Conservation (phyloP, 1,140 invertebrate species). For the Zaprionus ornatus region DNA sequence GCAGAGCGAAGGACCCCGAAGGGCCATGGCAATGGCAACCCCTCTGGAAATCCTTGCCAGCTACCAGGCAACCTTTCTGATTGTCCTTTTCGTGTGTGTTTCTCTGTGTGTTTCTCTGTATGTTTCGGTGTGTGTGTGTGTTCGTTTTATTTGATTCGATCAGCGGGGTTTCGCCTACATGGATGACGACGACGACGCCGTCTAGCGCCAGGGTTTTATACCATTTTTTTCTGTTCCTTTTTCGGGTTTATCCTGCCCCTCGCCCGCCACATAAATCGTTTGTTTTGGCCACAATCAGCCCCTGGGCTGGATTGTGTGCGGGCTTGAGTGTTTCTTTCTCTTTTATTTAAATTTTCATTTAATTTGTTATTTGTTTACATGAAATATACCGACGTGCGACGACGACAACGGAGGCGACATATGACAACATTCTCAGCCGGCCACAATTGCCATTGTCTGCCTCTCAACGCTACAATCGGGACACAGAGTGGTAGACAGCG, state of each 20-base stretch:
- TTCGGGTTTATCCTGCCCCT: constrained; percentile 70
- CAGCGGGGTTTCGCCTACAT: constrained; percentile 82
- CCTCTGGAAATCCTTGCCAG: constrained; percentile 65
- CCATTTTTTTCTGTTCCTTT: constrained; percentile 40
- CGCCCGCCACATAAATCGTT: constrained; percentile 74
- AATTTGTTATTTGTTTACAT: constrained; percentile 83
- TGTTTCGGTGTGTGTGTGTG: constrained; percentile 64
- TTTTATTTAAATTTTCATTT: constrained; percentile 82
- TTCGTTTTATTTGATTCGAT: constrained; percentile 81
- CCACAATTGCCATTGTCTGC: constrained; percentile 79
- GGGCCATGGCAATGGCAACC: constrained; percentile 32
- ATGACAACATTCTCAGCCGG: constrained; percentile 81
- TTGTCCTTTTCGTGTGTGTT: constrained; percentile 58
- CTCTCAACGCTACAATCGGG: constrained; percentile 38
- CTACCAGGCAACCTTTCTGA: constrained; percentile 70
- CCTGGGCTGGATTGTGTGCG: constrained; percentile 28
- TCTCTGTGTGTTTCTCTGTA: too few species aligned
- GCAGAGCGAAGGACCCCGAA: constrained; percentile 29
- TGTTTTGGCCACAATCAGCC: constrained; percentile 40
- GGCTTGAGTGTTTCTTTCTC: constrained; percentile 44
- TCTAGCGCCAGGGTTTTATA: constrained; percentile 52
- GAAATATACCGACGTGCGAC: constrained; percentile 72
- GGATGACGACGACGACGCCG: constrained; percentile 53
- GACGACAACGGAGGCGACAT: constrained; percentile 74
- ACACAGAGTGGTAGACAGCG: not conserved